Percentiles rank a stretch among this genome's conserved stretches.
These are phyloP conservation scores for Chaetodon auriga DNA, from an alignment of 2,113 vertebrate species.

Conservation along the genomic window DNA sequence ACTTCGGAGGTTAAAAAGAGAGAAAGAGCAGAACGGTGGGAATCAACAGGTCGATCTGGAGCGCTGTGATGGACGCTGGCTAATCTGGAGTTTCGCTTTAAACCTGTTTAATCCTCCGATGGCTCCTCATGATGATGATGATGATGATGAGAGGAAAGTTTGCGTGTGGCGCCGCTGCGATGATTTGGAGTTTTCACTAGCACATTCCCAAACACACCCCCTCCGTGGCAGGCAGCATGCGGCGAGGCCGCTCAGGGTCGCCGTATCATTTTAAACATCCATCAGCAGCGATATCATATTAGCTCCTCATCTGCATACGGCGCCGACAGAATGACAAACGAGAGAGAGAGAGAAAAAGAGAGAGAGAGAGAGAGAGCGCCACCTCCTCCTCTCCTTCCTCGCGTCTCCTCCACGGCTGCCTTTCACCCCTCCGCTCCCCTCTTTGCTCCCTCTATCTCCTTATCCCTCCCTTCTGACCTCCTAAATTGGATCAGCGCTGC, in stretches of 20 bases:
- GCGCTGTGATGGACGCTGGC: too few species aligned
- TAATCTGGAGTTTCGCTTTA: background rate
- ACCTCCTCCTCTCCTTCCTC: constrained; percentile 17
- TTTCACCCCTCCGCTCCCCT: constrained; percentile 37
- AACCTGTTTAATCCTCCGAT: too few species aligned
- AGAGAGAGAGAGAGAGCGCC: background rate
- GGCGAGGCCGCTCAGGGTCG: constrained; percentile 70
- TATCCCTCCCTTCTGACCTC: constrained; percentile 71
- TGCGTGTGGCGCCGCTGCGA: background rate
- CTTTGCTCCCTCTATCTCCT: constrained; percentile 65
- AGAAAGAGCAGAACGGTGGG: too few species aligned
- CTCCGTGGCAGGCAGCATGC: constrained; percentile 60
- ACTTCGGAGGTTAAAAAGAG: too few species aligned
- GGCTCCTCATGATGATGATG: too few species aligned
- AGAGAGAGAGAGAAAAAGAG: constrained; percentile 41
- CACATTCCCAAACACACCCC: constrained; percentile 32
- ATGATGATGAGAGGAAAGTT: constrained; percentile 1
- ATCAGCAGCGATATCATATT: constrained; percentile 83
- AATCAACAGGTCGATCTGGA: too few species aligned
- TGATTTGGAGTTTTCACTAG: constrained; percentile 32
- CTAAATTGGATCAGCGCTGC: constrained; percentile 72
- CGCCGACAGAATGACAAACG: constrained; percentile 82
- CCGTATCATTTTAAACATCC: constrained; percentile 80
- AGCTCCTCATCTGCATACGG: constrained; percentile 82
- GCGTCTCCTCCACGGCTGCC: constrained; percentile 54